Evolutionary conservation across 1,140 invertebrate species (phyloP).

Genomic region (Trypoxylus dichotomus): DNA sequence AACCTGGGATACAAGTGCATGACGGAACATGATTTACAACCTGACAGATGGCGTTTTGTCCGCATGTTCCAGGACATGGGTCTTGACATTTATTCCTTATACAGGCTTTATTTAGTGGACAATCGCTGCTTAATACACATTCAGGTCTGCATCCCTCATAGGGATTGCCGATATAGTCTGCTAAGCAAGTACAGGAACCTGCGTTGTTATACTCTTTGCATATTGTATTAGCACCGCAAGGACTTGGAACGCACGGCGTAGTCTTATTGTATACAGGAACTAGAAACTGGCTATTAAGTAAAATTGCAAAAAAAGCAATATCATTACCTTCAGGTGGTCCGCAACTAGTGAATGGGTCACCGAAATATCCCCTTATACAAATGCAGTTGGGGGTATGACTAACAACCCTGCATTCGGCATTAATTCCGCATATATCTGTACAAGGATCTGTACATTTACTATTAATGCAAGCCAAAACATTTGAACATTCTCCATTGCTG

Average conservation of each 20-base stretch:
- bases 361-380: slow-evolving; percentile 62
- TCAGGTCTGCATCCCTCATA: slow-evolving; percentile 80
- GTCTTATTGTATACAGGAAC: slow-evolving; percentile 34
- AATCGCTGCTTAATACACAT: slow-evolving; percentile 80
- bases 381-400: slow-evolving; percentile 65
- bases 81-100: slow-evolving; percentile 76
- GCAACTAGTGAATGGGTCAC: slow-evolving; percentile 64
- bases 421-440: slow-evolving; percentile 59
- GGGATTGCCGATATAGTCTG: slow-evolving; percentile 76
- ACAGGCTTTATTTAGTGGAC: slow-evolving; percentile 75
- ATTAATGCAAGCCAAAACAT: slow-evolving; percentile 65
- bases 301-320: neutral
- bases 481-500: slow-evolving; percentile 67
- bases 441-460: slow-evolving; percentile 68
- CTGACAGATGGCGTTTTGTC: slow-evolving; percentile 68
- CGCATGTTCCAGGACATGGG: slow-evolving; percentile 77
- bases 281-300: neutral
- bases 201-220: slow-evolving; percentile 69
- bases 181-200: slow-evolving; percentile 78
- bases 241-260: slow-evolving; percentile 71
- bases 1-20: slow-evolving; percentile 69
- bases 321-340: slow-evolving; percentile 34
- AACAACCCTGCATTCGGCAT: slow-evolving; percentile 60
- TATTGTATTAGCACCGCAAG: slow-evolving; percentile 79
- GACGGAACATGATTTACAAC: slow-evolving; percentile 68